Base-by-base conservation (phyloP, 2,113 vertebrate species). In the Caretta caretta region DNA sequence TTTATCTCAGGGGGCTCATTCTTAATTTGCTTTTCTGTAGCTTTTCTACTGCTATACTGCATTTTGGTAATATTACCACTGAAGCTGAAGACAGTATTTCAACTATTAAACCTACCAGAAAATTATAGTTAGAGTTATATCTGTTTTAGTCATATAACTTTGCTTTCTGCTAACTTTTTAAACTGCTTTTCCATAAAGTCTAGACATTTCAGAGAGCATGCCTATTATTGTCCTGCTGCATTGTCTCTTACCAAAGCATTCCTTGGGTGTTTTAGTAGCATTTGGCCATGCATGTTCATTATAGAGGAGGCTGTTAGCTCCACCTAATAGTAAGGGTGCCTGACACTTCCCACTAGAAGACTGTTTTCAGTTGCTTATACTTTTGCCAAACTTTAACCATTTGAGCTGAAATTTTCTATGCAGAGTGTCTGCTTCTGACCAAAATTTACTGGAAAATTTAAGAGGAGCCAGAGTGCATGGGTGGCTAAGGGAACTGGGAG, bases 51-150 rank as follows among this genome's bases (percentile, higher is more conserved):
- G 1, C 72, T 95, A 91, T 53, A 62, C 79, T 95, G 90, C 95
- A 88, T 95, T 95, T 95, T 90, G 87, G 84, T 96, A 96, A 93
- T 95, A 94, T 91, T 86, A 90, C 56, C 79, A 80, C 89, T 95
- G 93, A 95, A 95, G 92, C 94, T 90, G 75, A 94, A 96, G 94
- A 91, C 65, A 92, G 19, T 94, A 97, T 95, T 97, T 96, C 96
- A 96, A 90, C 62, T 88, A 80, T 80, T 90, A 97, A 96, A 83
- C 92, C 93, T 96, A 94, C 90, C 94, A 93, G 94, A 97, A 97
- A 96, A 97, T 96, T 93, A 80, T n/a, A 94, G 53, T 93, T 97
- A 92, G 92, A 96, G 97, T 95, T 96, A 91, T 95, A 87, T 85
- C 84, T 78, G 59, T 2, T 95, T 95, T 90, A 95, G 83, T 95